Conservation (phyloP, 2,797 vertebrate species). For the Dicrostonyx torquatus region DNA sequence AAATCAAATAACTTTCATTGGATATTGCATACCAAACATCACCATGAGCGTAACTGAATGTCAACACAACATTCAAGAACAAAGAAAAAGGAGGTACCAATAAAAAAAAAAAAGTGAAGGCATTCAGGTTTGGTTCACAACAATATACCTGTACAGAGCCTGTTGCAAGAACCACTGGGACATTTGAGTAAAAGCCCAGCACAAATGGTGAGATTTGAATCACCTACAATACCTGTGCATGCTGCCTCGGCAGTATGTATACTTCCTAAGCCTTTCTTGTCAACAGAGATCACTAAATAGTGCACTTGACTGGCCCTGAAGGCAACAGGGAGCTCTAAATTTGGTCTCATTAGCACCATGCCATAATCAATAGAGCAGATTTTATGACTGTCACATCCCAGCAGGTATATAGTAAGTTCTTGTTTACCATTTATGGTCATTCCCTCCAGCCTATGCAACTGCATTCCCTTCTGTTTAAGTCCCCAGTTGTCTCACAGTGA, state of each 20-base stretch:
- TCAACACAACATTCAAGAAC: background rate
- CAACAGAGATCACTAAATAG: background rate
- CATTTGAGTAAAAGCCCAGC: accelerated
- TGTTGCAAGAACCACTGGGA: background rate
- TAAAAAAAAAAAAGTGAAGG: background rate
- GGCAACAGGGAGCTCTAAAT: background rate
- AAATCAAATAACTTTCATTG: background rate
- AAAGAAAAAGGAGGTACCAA: background rate
- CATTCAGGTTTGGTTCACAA: background rate
- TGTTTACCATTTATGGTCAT: slow-evolving; percentile 42
- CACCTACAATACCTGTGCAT: background rate
- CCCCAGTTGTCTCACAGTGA: background rate
- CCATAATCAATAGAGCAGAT: slow-evolving; percentile 54
- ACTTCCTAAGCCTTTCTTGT: background rate
- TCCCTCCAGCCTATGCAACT: background rate
- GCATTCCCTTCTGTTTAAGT: background rate
- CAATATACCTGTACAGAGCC: too few relatives aligned
- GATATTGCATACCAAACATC: background rate
- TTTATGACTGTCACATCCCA: slow-evolving; percentile 42
- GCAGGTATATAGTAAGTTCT: slow-evolving; percentile 25
- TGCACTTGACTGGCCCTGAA: slow-evolving; percentile 19
- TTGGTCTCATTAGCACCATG: slow-evolving; percentile 47
- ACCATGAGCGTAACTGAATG: background rate
- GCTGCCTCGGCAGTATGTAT: background rate
- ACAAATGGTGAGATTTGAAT: background rate